Evolutionary conservation across 92 coral and sea anemone species (phyloP).

Genomic region (Zoanthus gigantus): DNA sequence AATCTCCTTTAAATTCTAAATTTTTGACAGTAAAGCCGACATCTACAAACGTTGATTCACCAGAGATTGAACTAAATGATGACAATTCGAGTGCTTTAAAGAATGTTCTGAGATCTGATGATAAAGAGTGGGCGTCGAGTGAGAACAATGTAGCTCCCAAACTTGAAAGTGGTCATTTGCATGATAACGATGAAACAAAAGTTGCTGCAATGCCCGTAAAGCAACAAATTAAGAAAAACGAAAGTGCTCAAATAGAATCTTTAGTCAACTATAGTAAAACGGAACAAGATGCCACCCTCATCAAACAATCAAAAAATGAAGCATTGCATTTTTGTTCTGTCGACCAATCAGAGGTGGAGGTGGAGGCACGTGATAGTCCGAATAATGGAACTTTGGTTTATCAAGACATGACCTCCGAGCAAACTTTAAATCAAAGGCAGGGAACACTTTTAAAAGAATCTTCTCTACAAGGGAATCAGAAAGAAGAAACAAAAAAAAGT

Average conservation of each 20-base stretch:
- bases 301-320: conserved; percentile 3
- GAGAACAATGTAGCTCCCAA: neutral
- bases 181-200: neutral
- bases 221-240: neutral
- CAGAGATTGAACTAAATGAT: neutral
- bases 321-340: neutral
- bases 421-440: conserved; percentile 7
- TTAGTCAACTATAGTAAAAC: neutral
- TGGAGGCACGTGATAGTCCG: conserved; percentile 14
- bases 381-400: conserved; percentile 44
- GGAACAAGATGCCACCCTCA: neutral
- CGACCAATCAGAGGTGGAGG: conserved; percentile 26
- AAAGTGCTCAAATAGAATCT: neutral
- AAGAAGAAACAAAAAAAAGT: neutral
- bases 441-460: neutral
- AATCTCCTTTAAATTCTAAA: neutral
- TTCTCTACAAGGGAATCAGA: conserved; percentile 13
- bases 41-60: neutral
- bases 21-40: neutral
- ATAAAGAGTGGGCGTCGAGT: neutral
- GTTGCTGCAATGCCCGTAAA: neutral
- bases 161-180: neutral
- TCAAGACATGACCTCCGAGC: conserved; percentile 8
- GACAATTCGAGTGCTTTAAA: neutral
- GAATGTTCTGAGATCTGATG: neutral